Conservation (phyloP, 2,888 invertebrate genomes). For the Hirudinaria manillensis region DNA sequence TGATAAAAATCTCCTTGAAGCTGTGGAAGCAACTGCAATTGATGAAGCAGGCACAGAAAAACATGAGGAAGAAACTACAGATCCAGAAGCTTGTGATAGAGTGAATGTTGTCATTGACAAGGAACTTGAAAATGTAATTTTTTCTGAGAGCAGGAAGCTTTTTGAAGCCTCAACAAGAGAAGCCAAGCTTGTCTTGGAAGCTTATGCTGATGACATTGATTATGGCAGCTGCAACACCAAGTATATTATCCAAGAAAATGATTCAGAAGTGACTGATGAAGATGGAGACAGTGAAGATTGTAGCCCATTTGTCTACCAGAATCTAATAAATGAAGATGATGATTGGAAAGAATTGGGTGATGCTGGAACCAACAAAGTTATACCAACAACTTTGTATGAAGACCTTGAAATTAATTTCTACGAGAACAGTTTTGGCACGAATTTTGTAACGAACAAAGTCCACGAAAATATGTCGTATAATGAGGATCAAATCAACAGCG, state of each 20-base stretch:
- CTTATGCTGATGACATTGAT: neutral
- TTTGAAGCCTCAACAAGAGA: neutral
- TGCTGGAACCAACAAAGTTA: too few species aligned
- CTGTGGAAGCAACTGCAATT: neutral
- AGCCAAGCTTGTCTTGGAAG: neutral
- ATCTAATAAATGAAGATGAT: constrained; percentile 12
- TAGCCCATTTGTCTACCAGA: neutral
- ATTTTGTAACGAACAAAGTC: too few species aligned
- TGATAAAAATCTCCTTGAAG: neutral
- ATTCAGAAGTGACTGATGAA: neutral
- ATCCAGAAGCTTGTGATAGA: too few species aligned
- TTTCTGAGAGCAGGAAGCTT: neutral
- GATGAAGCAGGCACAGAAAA: neutral
- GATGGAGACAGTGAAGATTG: neutral
- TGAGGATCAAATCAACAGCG: too few species aligned
- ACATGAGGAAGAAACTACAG: too few species aligned
- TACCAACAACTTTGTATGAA: too few species aligned
- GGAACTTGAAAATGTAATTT: neutral
- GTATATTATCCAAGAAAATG: too few species aligned
- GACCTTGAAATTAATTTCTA: neutral
- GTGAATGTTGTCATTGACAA: neutral
- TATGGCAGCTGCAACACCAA: too few species aligned
- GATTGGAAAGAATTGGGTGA: too few species aligned
- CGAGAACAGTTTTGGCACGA: neutral
- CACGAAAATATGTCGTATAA: too few species aligned